Conservation (phyloP, 2,113 vertebrate species). For the Acrocephalus arundinaceus region DNA sequence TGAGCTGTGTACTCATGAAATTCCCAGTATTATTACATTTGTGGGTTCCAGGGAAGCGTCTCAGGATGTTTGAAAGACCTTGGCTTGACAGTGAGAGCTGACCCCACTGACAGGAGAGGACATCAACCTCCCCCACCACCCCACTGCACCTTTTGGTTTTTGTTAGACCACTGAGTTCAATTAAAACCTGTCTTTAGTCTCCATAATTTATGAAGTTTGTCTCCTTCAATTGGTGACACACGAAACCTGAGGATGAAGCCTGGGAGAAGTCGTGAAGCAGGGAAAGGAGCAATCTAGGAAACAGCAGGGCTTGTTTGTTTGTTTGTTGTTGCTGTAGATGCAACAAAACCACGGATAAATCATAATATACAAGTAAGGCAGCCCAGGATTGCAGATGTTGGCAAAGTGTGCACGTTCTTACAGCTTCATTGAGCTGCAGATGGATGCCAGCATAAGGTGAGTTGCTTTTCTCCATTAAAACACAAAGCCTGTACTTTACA, state of each 20-base stretch:
- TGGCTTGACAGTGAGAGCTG: not conserved
- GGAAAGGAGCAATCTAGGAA: not conserved
- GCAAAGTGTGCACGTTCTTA: fast-evolving
- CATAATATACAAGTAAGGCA: not conserved
- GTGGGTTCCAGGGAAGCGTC: not conserved
- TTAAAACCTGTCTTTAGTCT: not conserved
- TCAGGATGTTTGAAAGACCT: not conserved
- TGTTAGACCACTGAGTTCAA: not conserved
- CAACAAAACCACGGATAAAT: not conserved
- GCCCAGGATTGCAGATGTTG: not conserved
- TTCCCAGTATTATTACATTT: not conserved
- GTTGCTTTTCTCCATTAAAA: not conserved
- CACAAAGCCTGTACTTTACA: not conserved
- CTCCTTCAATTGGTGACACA: not conserved
- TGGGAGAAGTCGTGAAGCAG: not conserved
- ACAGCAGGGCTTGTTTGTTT: not conserved
- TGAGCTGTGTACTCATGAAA: not conserved
- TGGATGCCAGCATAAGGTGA: not conserved
- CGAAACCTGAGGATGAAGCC: not conserved
- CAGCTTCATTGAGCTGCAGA: not conserved
- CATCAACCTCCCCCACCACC: not conserved
- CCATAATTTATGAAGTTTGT: not conserved
- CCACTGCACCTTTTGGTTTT: not conserved
- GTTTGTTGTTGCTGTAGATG: not conserved
- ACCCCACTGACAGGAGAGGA: not conserved